Percentiles rank a stretch among this genome's conserved stretches.
Evolutionary conservation across 2,797 vertebrate genomes (phyloP).

Genomic region (Podargus strigoides): DNA sequence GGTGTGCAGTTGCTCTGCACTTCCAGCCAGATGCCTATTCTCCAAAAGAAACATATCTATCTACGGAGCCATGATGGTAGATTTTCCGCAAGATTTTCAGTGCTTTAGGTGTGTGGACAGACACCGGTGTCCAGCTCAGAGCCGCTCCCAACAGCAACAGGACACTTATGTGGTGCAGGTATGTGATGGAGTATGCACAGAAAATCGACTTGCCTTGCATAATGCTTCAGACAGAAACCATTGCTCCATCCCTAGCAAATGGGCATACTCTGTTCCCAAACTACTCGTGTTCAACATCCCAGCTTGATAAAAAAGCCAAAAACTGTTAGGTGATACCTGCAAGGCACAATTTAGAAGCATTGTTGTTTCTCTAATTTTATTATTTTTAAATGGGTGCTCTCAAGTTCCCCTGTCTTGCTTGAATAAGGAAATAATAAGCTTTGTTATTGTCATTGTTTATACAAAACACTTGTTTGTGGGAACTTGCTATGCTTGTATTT

Average conservation of each 20-base stretch:
- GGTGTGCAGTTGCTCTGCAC: neutral
- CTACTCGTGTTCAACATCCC: neutral
- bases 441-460: neutral
- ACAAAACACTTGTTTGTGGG: neutral
- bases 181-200: neutral
- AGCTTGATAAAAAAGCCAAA: neutral
- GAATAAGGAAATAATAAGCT: neutral
- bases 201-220: neutral
- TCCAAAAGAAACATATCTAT: neutral
- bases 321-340: neutral
- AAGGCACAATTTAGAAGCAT: neutral
- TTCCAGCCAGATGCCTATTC: neutral
- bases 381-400: neutral
- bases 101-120: neutral
- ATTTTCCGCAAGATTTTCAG: neutral
- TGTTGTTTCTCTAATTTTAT: neutral
- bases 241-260: neutral
- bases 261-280: neutral
- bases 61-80: accelerated
- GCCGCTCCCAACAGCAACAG: accelerated
- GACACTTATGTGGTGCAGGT: neutral
- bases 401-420: neutral
- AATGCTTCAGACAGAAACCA: neutral
- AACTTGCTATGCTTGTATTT: neutral
- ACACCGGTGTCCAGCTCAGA: accelerated